Percentiles rank a stretch among this genome's conserved stretches.
These are phyloP conservation scores for Acridotheres tristis DNA, from an alignment of 2,797 vertebrate genomes.

Conservation along the genomic window DNA sequence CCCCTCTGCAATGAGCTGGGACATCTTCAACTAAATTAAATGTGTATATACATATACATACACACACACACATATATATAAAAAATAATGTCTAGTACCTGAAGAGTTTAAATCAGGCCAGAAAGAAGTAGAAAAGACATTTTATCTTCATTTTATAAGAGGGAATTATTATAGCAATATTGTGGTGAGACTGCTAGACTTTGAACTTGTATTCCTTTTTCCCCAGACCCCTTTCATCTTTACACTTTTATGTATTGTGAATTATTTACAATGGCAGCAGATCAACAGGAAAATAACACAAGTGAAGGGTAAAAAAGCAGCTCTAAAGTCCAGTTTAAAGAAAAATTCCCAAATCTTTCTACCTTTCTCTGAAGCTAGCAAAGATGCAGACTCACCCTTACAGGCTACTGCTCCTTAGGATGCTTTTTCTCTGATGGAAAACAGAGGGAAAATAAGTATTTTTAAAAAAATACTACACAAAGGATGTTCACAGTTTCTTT, in stretches of 20 bases:
- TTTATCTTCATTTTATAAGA: background rate
- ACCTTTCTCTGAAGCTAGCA: background rate
- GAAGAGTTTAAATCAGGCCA: background rate
- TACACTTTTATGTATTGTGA: background rate
- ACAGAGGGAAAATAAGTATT: background rate
- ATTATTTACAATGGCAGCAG: background rate
- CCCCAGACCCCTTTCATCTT: background rate
- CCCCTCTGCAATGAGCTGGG: background rate
- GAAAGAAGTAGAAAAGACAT: background rate
- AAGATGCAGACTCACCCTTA: background rate
- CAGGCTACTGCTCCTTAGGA: background rate
- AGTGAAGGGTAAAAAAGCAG: background rate
- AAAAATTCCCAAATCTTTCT: background rate
- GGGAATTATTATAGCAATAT: background rate
- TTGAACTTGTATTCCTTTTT: background rate
- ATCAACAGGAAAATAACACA: background rate
- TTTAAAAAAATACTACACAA: rapidly evolving
- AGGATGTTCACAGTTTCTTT: background rate
- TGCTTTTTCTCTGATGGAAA: background rate
- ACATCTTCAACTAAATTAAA: background rate
- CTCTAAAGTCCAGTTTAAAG: background rate
- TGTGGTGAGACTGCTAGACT: background rate
- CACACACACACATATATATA: background rate
- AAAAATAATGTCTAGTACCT: background rate
- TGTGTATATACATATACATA: rapidly evolving